Percentiles rank a stretch among this genome's conserved stretches.
Conservation (phyloP, 2,888 invertebrate species). For the Blastobasis adustella region DNA sequence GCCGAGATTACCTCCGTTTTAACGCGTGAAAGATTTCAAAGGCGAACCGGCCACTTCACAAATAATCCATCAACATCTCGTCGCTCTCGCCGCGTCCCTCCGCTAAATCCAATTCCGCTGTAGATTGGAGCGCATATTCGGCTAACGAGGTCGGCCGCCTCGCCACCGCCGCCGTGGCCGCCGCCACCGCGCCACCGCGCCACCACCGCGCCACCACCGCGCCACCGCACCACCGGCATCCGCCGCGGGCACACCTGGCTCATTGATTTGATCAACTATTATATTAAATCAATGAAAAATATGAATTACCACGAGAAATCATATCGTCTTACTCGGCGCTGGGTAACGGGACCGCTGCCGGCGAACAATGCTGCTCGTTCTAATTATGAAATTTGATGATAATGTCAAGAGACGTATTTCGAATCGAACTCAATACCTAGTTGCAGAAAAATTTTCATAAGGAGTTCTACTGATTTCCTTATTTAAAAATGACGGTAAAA, state of each 20-base stretch:
- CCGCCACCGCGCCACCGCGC: conserved; percentile 15
- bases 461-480: too few relatives aligned
- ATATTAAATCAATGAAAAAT: too few relatives aligned
- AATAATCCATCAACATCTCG: conserved; percentile 69
- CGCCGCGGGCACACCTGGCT: not conserved
- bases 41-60: conserved; percentile 66
- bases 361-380: too few relatives aligned
- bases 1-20: conserved; percentile 70
- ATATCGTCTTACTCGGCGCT: too few relatives aligned
- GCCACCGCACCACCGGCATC: not conserved
- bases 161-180: conserved; percentile 1
- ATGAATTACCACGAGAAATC: too few relatives aligned
- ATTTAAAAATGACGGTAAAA: too few relatives aligned
- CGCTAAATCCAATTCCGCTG: conserved; percentile 56
- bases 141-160: conserved; percentile 47
- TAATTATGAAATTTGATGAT: too few relatives aligned
- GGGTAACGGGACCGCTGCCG: too few relatives aligned
- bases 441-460: too few relatives aligned
- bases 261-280: too few relatives aligned
- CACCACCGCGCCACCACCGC: not conserved
- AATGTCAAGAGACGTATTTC: too few relatives aligned
- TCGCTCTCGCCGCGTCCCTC: conserved; percentile 44
- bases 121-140: conserved; percentile 69
- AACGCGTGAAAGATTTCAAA: conserved; percentile 72
- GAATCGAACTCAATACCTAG: too few relatives aligned